Conservation (phyloP, 1,140 invertebrate species). For the Chionoecetes opilio region DNA sequence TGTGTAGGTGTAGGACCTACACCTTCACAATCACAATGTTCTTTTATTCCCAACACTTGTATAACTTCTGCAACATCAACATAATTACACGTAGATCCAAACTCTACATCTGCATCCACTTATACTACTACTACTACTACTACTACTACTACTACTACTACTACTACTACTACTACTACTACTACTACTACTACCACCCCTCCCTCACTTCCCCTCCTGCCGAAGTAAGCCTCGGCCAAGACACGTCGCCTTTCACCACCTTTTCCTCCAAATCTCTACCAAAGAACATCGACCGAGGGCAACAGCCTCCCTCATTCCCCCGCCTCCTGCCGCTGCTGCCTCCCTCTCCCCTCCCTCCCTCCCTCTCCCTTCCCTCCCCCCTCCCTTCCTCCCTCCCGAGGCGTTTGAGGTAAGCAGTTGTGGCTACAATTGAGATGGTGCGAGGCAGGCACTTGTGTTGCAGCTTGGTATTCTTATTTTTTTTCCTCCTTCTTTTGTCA, state of each 20-base stretch:
- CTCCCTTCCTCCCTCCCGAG: not conserved
- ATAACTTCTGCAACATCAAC: no score
- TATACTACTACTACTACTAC: not conserved
- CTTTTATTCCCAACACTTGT: no score
- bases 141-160: not conserved
- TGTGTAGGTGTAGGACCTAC: no score
- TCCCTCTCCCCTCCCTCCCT: not conserved
- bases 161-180: not conserved
- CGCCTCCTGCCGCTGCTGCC: not conserved
- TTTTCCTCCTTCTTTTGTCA: conserved; percentile 31
- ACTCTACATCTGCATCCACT: no score
- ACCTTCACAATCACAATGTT: no score
- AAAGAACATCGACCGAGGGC: not conserved
- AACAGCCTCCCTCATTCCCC: not conserved
- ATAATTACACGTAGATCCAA: no score
- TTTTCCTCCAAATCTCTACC: not conserved
- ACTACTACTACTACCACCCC: not conserved
- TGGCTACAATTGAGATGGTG: conserved; percentile 30
- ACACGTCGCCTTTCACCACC: not conserved
- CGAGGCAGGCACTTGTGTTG: conserved; percentile 7
- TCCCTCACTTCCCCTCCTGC: not conserved
- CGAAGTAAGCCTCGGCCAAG: not conserved
- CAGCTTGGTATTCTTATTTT: not conserved
- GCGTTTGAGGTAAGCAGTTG: conserved; percentile 39
- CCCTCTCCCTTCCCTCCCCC: not conserved